Base-by-base conservation (phyloP, 2,113 vertebrate genomes). In the Naja naja region DNA sequence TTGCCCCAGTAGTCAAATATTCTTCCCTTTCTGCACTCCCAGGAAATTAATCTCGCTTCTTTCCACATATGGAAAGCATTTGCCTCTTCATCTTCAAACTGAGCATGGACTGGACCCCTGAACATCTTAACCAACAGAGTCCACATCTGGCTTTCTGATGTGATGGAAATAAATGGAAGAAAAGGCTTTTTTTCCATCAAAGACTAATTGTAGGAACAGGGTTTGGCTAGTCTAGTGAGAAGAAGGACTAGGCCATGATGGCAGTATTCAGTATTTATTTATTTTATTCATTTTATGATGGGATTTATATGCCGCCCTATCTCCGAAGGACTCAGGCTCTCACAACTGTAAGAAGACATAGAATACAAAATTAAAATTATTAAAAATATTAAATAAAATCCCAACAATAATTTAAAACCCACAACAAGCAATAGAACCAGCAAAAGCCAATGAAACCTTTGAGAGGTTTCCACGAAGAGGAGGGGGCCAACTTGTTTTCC, bases 171-270 rank as follows among this genome's bases (percentile, higher is more conserved):
- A 94, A 94, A 95, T 92, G 0, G n/a, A 54, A 94, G 91, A 92
- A 94, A 94, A 92, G 89, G 89, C 86, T 89, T 93, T n/a, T n/a
- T 94, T 92, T 54, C 64, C 91, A 91, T 86, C 23, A 54, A 92
- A 93, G 93, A 91, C 91, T 69, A 16, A 69, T 34, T 69, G 64
- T 16, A 69, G 64, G 64, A 16, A 16, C 12, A 34, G 30, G 30
- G 11, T 34, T n/a, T n/a, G 12, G 30, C 64, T 16, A 69, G 4
- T 16, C 12, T n/a, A 34, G 30, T 6, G 30, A 34, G 34, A 69
- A 69, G 64, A 34, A 16, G 14, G 30, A 69, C 30, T 16, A 34
- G 30, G 64, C n/a, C 56, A 60, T 27, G 58, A 23, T 60, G 25
- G 58, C 9, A 11, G 58, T n/a, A 69, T 69, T 34, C 64, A 69